Evolutionary conservation across 2,888 invertebrate species (phyloP).

Genomic region (Melikaiella ostensackeni): DNA sequence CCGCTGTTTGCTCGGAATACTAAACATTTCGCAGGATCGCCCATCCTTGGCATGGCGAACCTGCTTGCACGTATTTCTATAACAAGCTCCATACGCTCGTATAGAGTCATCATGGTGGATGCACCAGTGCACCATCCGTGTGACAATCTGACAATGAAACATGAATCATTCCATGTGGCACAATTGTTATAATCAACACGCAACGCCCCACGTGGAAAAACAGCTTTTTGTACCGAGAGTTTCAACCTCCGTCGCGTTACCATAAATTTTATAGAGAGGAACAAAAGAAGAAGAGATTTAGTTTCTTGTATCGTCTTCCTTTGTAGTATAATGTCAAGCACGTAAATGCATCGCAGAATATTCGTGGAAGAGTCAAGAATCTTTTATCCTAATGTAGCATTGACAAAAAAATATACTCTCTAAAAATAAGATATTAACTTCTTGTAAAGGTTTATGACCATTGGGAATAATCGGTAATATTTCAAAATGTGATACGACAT

Average conservation of each 20-base stretch:
- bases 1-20: slow-evolving; percentile 67
- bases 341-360: slow-evolving; percentile 19
- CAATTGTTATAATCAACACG: slow-evolving; percentile 38
- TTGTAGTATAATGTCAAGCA: slow-evolving; percentile 28
- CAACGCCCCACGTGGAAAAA: slow-evolving; percentile 12
- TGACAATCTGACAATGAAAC: slow-evolving; percentile 39
- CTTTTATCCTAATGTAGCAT: not conserved
- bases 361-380: slow-evolving; percentile 11
- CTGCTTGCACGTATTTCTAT: slow-evolving; percentile 37
- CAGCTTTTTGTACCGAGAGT: slow-evolving; percentile 15
- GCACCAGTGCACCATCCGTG: not conserved
- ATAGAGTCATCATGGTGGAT: not conserved
- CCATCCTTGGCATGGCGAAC: slow-evolving; percentile 28
- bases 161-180: slow-evolving; percentile 36
- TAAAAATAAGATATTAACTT: not conserved
- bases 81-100: not conserved
- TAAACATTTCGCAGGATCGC: slow-evolving; percentile 54
- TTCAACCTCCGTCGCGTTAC: slow-evolving; percentile 7
- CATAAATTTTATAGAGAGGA: slow-evolving; percentile 33
- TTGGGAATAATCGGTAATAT: not conserved
- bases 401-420: too few species aligned
- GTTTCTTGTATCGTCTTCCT: slow-evolving; percentile 31
- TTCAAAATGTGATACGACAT: slow-evolving; percentile 20
- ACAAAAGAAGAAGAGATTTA: slow-evolving; percentile 35
- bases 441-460: not conserved